Percentiles rank a stretch among this genome's conserved stretches.
These are phyloP conservation scores for Maniola hyperantus DNA, from an alignment of 2,888 invertebrate genomes.

Conservation along the genomic window DNA sequence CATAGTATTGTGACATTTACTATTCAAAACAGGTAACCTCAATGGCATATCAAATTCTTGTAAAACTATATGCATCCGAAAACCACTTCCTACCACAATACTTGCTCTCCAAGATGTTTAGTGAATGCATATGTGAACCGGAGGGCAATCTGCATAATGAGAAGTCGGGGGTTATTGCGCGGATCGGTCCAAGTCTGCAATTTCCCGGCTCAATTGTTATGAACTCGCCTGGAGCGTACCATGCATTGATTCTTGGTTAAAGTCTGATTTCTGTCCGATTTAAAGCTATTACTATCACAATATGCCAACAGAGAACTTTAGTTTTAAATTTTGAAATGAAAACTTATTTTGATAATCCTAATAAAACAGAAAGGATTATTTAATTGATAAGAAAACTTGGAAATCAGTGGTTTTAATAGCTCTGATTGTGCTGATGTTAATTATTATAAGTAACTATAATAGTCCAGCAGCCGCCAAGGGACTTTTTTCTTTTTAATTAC, in stretches of 20 bases:
- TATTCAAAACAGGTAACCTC: constrained; percentile 12
- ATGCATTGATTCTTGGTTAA: constrained; percentile 58
- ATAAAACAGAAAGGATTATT: no score
- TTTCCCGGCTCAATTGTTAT: constrained; percentile 74
- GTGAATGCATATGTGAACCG: constrained; percentile 66
- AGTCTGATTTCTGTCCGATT: constrained; percentile 29
- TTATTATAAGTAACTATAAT: no score
- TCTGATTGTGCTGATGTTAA: no score
- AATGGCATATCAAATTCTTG: constrained; percentile 30
- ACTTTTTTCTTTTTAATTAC: no score
- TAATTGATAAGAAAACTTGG: no score
- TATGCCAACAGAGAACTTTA: not conserved
- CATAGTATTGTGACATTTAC: not conserved
- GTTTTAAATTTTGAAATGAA: not conserved
- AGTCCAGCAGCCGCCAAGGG: no score
- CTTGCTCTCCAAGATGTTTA: constrained; percentile 56
- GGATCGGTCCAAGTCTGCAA: constrained; percentile 69
- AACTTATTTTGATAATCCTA: no score
- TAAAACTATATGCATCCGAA: constrained; percentile 38
- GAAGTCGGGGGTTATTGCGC: constrained; percentile 72
- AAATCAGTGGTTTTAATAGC: no score
- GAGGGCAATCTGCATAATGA: constrained; percentile 77
- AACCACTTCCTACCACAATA: constrained; percentile 38
- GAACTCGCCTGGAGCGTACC: constrained; percentile 49
- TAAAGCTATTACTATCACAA: constrained; percentile 12